phyloP scores from a whole-genome alignment of 2,113 vertebrate species.

The Dinomys branickii region DNA sequence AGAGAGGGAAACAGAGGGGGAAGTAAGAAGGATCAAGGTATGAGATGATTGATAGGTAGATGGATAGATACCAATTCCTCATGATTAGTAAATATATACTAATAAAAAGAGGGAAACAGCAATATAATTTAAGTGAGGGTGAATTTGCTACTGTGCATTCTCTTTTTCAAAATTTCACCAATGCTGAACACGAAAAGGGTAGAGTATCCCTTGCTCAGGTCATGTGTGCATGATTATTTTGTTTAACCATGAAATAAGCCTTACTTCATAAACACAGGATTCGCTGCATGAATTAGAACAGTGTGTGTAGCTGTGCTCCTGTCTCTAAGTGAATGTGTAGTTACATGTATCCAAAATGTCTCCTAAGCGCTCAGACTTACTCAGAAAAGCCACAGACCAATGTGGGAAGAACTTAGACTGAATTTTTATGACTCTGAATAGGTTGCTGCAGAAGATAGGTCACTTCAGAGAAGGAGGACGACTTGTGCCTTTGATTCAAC shows the following conservation, averaged over 20 bases:
- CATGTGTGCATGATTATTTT: neutral
- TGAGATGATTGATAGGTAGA: neutral
- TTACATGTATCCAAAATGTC: neutral
- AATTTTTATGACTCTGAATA: conserved; percentile 78
- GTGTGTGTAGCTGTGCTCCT: neutral
- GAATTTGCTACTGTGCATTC: neutral
- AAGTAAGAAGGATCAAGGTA: neutral
- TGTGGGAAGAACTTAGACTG: conserved; percentile 72
- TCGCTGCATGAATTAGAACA: neutral
- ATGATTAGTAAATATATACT: neutral
- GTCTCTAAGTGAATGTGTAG: neutral
- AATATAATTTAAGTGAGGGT: neutral
- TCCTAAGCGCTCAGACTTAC: neutral
- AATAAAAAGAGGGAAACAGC: neutral
- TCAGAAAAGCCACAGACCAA: neutral
- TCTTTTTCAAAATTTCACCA: neutral
- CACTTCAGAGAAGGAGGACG: conserved; percentile 59
- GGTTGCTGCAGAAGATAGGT: conserved; percentile 63
- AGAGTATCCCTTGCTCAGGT: neutral
- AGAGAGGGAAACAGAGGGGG: neutral
- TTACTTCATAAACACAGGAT: neutral
- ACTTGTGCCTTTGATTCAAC: neutral
- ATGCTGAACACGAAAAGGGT: neutral
- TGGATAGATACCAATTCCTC: neutral
- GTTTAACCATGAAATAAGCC: conserved; percentile 30